Evolutionary conservation across 92 coral and sea anemone species (phyloP).

Genomic region (Plumapathes pennacea): DNA sequence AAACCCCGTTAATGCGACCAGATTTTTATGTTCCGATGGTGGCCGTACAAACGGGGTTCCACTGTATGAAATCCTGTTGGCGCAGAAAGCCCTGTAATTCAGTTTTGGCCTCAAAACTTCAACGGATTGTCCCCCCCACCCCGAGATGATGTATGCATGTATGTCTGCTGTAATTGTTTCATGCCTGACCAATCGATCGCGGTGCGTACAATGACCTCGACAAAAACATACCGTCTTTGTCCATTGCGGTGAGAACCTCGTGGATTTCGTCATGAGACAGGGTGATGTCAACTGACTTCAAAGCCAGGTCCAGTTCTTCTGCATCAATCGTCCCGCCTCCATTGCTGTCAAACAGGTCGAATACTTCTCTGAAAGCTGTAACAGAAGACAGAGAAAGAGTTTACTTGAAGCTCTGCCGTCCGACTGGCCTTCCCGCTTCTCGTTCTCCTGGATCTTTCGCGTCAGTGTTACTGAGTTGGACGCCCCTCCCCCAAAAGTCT

Average conservation of each 20-base stretch:
- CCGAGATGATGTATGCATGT: too few relatives aligned
- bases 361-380: constrained; percentile 94
- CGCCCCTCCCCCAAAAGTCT: too few relatives aligned
- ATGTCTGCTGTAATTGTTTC: too few relatives aligned
- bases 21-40: too few relatives aligned
- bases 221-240: constrained; percentile 72
- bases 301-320: constrained; percentile 89
- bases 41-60: too few relatives aligned
- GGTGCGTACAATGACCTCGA: constrained; percentile 93
- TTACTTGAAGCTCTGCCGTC: not conserved
- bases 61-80: too few relatives aligned
- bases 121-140: too few relatives aligned
- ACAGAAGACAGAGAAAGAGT: not conserved
- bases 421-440: not conserved
- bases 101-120: too few relatives aligned
- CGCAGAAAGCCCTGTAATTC: too few relatives aligned
- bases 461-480: too few relatives aligned
- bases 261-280: constrained; percentile 72
- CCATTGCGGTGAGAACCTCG: constrained; percentile 86
- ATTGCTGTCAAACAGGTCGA: constrained; percentile 97
- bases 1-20: too few relatives aligned
- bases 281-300: constrained; percentile 84
- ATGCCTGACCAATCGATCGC: too few relatives aligned
- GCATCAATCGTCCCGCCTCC: constrained; percentile 98
- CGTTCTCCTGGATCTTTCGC: not conserved